These are phyloP conservation scores for Hirundichthys speculiger DNA, from an alignment of 2,113 vertebrate genomes.

Conservation along the genomic window DNA sequence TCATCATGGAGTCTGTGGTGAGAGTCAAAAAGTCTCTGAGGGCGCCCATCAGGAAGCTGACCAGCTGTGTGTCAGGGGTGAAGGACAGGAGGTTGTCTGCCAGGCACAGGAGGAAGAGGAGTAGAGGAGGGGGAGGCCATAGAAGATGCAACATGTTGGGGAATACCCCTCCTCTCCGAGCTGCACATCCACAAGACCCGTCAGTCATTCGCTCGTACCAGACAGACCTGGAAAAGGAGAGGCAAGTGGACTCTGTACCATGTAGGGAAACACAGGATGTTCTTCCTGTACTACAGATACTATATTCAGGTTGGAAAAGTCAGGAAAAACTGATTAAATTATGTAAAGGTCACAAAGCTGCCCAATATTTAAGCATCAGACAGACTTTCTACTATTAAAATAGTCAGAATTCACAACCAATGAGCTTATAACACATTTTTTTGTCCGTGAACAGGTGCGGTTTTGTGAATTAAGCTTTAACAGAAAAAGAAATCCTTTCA, in stretches of 20 bases:
- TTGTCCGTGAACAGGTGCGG: no score
- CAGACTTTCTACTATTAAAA: no score
- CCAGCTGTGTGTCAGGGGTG: constrained; percentile 53
- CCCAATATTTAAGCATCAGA: no score
- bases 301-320: no score
- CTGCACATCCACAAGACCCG: constrained; percentile 3
- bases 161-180: neutral
- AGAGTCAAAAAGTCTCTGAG: constrained; percentile 62
- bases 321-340: no score
- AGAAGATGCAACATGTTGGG: constrained; percentile 10
- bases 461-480: neutral
- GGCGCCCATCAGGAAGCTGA: constrained; percentile 64
- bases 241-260: constrained; percentile 47
- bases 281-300: no score
- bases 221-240: constrained; percentile 74
- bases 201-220: constrained; percentile 49
- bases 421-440: no score
- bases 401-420: no score
- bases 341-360: no score
- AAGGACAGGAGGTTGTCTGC: constrained; percentile 39
- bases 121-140: constrained; percentile 25
- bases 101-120: constrained; percentile 40
- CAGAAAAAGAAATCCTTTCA: neutral
- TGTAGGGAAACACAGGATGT: constrained; percentile 8
- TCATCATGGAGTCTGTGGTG: constrained; percentile 57